Conservation (phyloP, 2,888 invertebrate genomes). For the Scotopteryx bipunctaria region DNA sequence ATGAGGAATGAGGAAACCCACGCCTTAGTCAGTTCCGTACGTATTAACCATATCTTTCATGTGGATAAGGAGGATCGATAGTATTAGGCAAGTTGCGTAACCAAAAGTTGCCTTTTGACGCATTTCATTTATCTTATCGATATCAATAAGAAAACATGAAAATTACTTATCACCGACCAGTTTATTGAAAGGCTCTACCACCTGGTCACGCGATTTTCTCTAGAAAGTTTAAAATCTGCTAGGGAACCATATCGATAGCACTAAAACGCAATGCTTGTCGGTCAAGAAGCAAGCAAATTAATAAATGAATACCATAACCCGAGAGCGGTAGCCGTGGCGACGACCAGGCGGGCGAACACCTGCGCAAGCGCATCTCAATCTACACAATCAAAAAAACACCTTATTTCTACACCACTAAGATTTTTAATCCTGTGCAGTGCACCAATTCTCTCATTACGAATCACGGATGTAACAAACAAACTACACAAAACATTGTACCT, state of each 20-base stretch:
- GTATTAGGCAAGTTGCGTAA: too few species aligned
- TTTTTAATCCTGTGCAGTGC: constrained; percentile 26
- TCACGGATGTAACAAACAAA: constrained; percentile 81
- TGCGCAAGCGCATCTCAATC: constrained; percentile 71
- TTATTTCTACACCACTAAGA: constrained; percentile 26
- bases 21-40: too few species aligned
- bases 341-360: constrained; percentile 80
- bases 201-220: neutral
- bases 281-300: constrained; percentile 78
- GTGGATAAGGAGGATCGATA: too few species aligned
- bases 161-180: too few species aligned
- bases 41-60: too few species aligned
- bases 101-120: too few species aligned
- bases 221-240: constrained; percentile 3
- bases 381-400: constrained; percentile 41
- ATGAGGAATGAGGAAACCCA: too few species aligned
- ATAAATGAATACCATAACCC: constrained; percentile 79
- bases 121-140: too few species aligned
- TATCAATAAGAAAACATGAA: too few species aligned
- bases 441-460: constrained; percentile 73
- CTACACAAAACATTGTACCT: constrained; percentile 78
- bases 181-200: neutral
- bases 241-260: constrained; percentile 32
- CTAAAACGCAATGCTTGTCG: constrained; percentile 61
- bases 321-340: constrained; percentile 78